Base-by-base conservation (phyloP, 2,113 vertebrate genomes). In the Cricetomys ansorgei region DNA sequence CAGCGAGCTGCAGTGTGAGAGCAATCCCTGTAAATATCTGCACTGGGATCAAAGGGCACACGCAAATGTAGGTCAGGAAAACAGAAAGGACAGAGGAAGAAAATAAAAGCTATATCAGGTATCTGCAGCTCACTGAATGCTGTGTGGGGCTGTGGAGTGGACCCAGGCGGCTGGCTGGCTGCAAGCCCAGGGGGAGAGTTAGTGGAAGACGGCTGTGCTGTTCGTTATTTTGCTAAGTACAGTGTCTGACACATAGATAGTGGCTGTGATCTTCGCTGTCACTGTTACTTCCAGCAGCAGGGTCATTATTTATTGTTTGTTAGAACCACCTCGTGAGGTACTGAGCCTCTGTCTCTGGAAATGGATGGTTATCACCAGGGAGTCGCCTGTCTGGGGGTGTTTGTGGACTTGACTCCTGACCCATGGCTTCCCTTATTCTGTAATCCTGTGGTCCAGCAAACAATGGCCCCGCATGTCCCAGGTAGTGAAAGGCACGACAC, bases 1-100 rank as follows among this genome's bases (percentile, higher is more conserved):
- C 70, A 85, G 53, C 31, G 48, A 80, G 80, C 73, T 90, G 65
- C 87, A 81, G 89, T 86, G 86, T 85, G 84, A 88, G 73, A 80
- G 10, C 10, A n/a, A 62, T 25, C 76, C 23, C 27, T 81, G 34
- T 75, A 85, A 93, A 84, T 53, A 65, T 75, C 57, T 59, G n/a
- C 73, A 34, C 59, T 12, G 3, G 45, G 6, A 84, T 96, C 81
- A 92, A 83, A 95, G 93, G 80, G 73, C 62, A 92, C 96, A 69
- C 5, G 15, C 10, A 75, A 77, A 34, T 70, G 84, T 92, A 93
- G 84, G 43, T 19, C 48, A 79, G 59, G 76, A 77, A 75, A 37
- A 34, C 77, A 72, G 57, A 94, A 13, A 40, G 43, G n/a, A 31
- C 21, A 81, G 4, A 57, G 73, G 37, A 72, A 92, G 53, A 75